Evolutionary conservation across 2,113 vertebrate genomes (phyloP).

Genomic region (Setophaga coronata): DNA sequence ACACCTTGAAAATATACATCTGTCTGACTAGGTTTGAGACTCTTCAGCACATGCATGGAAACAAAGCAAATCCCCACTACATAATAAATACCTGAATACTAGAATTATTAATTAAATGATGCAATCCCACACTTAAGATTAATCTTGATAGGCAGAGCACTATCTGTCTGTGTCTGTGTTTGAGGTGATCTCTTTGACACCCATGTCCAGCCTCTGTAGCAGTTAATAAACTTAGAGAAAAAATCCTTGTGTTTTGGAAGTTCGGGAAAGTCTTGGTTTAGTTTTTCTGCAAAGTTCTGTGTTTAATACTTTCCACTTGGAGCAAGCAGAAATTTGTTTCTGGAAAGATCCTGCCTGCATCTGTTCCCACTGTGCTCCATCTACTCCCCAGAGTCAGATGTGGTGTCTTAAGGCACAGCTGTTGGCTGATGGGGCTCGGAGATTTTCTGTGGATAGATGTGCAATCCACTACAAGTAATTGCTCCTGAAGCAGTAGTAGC

Average conservation of each 20-base stretch:
- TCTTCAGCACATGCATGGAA: not conserved
- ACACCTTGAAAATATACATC: not conserved
- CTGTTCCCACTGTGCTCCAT: not conserved
- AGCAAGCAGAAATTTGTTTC: not conserved
- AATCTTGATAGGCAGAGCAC: not conserved
- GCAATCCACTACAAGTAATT: not conserved
- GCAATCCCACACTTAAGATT: not conserved
- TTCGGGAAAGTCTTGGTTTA: not conserved
- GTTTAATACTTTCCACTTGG: not conserved
- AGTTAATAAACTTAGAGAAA: not conserved
- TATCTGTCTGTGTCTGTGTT: not conserved
- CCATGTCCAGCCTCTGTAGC: not conserved
- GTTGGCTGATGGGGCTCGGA: not conserved
- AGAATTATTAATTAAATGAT: not conserved
- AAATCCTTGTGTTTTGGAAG: not conserved
- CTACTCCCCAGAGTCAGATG: not conserved
- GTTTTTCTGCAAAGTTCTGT: not conserved
- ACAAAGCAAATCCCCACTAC: not conserved
- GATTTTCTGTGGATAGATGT: not conserved
- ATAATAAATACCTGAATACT: not conserved
- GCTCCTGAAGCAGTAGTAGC: not conserved
- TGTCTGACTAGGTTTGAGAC: not conserved
- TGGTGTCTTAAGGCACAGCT: not conserved
- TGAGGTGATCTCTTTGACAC: not conserved
- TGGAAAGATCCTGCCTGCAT: not conserved